Percentiles rank a stretch among this genome's conserved stretches.
These are phyloP conservation scores for Sibirionetta formosa DNA, from an alignment of 2,797 vertebrate species.

Conservation along the genomic window DNA sequence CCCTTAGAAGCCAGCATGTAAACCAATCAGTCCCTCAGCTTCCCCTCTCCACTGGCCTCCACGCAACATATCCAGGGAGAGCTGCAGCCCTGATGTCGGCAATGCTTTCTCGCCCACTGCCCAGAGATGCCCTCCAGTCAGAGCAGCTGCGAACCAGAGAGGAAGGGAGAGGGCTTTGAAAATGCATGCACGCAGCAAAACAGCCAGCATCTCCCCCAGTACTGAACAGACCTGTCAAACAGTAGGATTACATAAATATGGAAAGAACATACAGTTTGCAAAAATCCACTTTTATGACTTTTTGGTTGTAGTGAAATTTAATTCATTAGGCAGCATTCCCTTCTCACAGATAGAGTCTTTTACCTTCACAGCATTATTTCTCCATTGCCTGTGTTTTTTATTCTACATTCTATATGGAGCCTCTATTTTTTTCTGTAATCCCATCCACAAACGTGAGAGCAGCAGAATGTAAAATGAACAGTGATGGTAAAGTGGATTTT, in stretches of 20 bases:
- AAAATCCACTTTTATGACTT: not conserved
- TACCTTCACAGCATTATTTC: not conserved
- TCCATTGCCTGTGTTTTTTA: not conserved
- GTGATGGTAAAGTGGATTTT: fast-evolving
- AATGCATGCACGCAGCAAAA: not conserved
- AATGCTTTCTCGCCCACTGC: constrained; percentile 4
- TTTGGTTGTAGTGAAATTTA: not conserved
- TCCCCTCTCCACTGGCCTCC: not conserved
- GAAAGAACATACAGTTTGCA: not conserved
- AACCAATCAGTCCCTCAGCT: not conserved
- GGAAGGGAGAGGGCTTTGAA: not conserved
- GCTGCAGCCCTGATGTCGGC: constrained; percentile 5
- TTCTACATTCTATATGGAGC: fast-evolving
- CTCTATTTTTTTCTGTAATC: not conserved
- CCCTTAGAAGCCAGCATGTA: constrained; percentile 21
- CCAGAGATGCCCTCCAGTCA: not conserved
- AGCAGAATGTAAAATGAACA: not conserved
- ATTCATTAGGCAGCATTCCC: not conserved
- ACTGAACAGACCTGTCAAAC: not conserved
- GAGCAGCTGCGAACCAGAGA: not conserved
- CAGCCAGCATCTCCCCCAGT: not conserved
- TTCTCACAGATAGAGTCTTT: not conserved
- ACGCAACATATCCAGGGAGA: constrained; percentile 35
- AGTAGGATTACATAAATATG: not conserved
- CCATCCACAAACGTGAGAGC: not conserved